phyloP scores from a whole-genome alignment of 2,113 vertebrate genomes.

The Heterotilapia buettikoferi region DNA sequence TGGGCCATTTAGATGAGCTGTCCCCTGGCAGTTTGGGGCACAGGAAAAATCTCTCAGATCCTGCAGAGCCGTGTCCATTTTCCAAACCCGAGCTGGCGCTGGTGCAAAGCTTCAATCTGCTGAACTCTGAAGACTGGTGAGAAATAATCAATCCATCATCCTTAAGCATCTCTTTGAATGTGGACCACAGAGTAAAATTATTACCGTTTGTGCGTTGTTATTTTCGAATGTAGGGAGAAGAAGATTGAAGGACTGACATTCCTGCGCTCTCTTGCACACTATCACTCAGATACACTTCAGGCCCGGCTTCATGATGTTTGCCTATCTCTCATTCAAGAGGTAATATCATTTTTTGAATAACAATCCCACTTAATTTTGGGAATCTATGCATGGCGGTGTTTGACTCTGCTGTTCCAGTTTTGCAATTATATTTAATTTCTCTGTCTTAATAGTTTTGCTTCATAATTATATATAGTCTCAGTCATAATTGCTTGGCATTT shows the following conservation, averaged over 20 bases:
- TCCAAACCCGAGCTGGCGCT: constrained; percentile 79
- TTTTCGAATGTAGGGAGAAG: constrained; percentile 81
- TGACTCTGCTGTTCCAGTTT: neutral
- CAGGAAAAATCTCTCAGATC: constrained; percentile 75
- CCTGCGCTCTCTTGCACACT: constrained; percentile 81
- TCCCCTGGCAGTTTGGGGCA: constrained; percentile 47
- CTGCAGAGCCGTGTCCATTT: constrained; percentile 75
- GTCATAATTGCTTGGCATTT: fast-evolving
- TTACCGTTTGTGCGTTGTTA: neutral
- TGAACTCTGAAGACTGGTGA: constrained; percentile 86
- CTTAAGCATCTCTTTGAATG: neutral
- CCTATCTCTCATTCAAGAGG: constrained; percentile 86
- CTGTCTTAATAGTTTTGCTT: neutral
- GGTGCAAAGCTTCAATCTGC: constrained; percentile 76
- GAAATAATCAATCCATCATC: constrained; percentile 15
- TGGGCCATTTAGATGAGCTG: constrained; percentile 66
- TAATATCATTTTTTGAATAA: constrained; percentile 46
- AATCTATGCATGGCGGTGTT: neutral
- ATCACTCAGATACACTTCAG: constrained; percentile 79
- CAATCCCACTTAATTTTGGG: neutral
- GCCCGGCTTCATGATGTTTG: constrained; percentile 85
- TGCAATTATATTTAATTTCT: neutral
- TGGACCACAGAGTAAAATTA: neutral
- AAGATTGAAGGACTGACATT: constrained; percentile 88
- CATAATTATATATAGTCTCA: neutral